These are phyloP conservation scores for Aleiodes leptofemur DNA, from an alignment of 2,888 invertebrate genomes.

Conservation along the genomic window DNA sequence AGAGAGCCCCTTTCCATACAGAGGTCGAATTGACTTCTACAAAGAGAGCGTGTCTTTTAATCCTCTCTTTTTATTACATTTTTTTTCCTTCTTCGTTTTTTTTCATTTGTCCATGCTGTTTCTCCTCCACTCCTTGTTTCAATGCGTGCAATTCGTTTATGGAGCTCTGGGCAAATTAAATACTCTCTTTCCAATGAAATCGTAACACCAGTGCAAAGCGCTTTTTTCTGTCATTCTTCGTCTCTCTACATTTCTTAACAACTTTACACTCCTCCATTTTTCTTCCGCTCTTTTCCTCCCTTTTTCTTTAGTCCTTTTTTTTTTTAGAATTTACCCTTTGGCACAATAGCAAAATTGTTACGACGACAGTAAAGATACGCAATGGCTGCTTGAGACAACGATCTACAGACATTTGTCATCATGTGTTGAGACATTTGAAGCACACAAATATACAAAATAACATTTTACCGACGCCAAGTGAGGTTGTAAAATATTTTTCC, in stretches of 20 bases:
- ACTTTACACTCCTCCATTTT: neutral
- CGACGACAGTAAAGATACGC: neutral
- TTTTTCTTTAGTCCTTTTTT: no score
- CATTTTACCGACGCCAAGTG: neutral
- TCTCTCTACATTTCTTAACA: neutral
- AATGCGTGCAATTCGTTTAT: constrained; percentile 32
- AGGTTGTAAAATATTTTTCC: constrained; percentile 2
- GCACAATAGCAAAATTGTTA: constrained; percentile 15
- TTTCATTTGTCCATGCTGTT: neutral
- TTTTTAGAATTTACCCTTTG: neutral
- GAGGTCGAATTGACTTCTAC: constrained; percentile 32
- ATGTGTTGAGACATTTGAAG: constrained; percentile 8
- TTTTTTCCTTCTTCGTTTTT: neutral
- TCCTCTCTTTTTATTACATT: neutral
- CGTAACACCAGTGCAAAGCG: neutral
- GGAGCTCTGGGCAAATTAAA: constrained; percentile 41
- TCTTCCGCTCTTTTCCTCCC: neutral
- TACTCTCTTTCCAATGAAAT: constrained; percentile 47
- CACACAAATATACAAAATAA: neutral
- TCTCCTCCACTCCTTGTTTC: neutral
- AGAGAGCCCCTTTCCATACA: constrained; percentile 21
- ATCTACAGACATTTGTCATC: constrained; percentile 9
- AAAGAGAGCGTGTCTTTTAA: constrained; percentile 17
- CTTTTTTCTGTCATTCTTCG: no score
- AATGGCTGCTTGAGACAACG: constrained; percentile 13